A percentile compares a stretch with the other conserved stretches of the same genome.
Evolutionary conservation across 2,888 invertebrate species (phyloP).

Genomic region (Capitulum mitella): DNA sequence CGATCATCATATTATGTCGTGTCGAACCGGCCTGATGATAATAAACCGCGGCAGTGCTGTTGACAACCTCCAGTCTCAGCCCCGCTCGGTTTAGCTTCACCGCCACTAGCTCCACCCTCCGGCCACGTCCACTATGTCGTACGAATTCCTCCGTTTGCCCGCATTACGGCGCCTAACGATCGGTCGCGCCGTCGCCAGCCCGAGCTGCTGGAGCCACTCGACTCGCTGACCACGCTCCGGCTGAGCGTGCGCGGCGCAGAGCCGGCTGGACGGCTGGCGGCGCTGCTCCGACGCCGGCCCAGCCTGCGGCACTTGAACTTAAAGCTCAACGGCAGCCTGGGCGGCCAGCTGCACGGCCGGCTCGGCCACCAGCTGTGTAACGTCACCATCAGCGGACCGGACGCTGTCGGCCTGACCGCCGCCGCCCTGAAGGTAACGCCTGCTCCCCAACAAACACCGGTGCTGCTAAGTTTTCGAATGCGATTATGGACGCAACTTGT

Average conservation of each 20-base stretch:
- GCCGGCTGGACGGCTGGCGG: background rate
- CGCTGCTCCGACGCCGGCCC: background rate
- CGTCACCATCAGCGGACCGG: background rate
- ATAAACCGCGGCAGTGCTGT: no score
- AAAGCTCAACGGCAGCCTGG: background rate
- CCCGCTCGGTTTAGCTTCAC: no score
- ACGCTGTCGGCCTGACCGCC: background rate
- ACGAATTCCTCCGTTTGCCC: no score
- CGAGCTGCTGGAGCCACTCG: background rate
- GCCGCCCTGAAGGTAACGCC: background rate
- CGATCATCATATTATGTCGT: no score
- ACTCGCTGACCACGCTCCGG: background rate
- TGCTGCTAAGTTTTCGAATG: no score
- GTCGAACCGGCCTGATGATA: no score
- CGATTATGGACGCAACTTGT: no score
- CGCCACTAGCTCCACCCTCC: no score
- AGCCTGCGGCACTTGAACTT: background rate
- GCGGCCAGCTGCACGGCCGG: background rate
- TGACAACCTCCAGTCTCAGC: no score
- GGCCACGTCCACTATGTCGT: no score
- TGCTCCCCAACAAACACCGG: no score
- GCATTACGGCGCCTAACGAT: no score
- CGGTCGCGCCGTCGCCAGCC: background rate
- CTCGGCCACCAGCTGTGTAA: background rate
- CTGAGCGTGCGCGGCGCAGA: background rate